These are phyloP conservation scores for Schizopygopsis pylzovi DNA, from an alignment of 2,797 vertebrate species.

Conservation along the genomic window DNA sequence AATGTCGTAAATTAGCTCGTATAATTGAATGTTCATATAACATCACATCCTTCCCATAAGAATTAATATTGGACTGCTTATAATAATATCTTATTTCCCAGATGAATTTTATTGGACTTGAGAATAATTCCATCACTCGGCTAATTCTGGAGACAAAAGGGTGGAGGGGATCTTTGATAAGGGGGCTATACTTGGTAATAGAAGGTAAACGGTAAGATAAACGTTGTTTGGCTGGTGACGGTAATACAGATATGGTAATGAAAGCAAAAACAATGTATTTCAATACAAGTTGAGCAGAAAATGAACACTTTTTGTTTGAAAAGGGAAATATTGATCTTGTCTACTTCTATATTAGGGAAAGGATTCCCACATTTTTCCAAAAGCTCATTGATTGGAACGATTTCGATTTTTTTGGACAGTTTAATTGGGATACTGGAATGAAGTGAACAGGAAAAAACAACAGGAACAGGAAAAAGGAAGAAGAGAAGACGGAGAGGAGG, in stretches of 20 bases:
- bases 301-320: not conserved
- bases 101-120: constrained; percentile 58
- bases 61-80: constrained; percentile 50
- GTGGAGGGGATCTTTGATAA: constrained; percentile 49
- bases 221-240: constrained; percentile 66
- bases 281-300: constrained; percentile 52
- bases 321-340: constrained; percentile 45
- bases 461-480: not conserved
- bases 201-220: constrained; percentile 13
- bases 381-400: constrained; percentile 66
- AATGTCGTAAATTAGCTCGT: constrained; percentile 59
- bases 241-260: constrained; percentile 71
- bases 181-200: constrained; percentile 34
- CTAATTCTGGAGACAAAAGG: constrained; percentile 60
- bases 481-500: constrained; percentile 52
- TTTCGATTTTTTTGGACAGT: constrained; percentile 72
- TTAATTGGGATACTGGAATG: constrained; percentile 76
- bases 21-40: constrained; percentile 64
- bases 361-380: constrained; percentile 58
- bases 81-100: constrained; percentile 61
- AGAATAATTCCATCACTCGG: constrained; percentile 58
- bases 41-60: constrained; percentile 55
- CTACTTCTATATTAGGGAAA: constrained; percentile 51
- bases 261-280: constrained; percentile 66
- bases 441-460: constrained; percentile 58